Conservation (phyloP, 2,113 vertebrate genomes). For the Microcebus jonahi region DNA sequence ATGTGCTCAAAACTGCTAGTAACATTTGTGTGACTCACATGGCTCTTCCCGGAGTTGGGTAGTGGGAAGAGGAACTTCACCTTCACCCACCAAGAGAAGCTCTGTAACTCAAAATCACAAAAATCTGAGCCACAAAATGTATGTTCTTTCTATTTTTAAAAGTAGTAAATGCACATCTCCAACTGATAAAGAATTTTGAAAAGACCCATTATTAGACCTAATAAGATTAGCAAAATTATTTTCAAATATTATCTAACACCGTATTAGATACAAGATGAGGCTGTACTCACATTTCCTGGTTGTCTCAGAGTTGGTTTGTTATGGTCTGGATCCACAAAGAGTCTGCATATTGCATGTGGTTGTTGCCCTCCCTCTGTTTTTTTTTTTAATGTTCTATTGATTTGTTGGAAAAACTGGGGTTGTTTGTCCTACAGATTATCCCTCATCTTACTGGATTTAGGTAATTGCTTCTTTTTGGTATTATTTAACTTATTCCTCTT, state of each 20-base stretch:
- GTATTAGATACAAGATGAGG: not conserved
- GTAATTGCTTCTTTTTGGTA: not conserved
- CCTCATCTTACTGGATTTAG: not conserved
- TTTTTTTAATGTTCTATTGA: not conserved
- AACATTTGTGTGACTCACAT: not conserved
- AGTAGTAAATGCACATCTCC: not conserved
- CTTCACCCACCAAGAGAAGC: not conserved
- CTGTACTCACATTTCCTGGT: not conserved
- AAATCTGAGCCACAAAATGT: not conserved
- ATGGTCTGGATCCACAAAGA: not conserved
- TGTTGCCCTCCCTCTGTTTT: not conserved
- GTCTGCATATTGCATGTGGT: not conserved
- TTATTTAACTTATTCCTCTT: not conserved
- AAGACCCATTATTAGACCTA: not conserved
- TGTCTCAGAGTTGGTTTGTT: not conserved
- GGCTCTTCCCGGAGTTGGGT: not conserved
- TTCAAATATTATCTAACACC: not conserved
- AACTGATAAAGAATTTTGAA: not conserved
- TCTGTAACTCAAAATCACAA: not conserved
- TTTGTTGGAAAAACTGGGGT: conserved; percentile 1
- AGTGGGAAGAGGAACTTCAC: not conserved
- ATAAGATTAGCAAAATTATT: not conserved
- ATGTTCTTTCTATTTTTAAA: not conserved
- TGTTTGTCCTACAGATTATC: not conserved
- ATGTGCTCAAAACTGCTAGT: not conserved